phyloP scores from a whole-genome alignment of 2,888 invertebrate species.

The Actias luna region DNA sequence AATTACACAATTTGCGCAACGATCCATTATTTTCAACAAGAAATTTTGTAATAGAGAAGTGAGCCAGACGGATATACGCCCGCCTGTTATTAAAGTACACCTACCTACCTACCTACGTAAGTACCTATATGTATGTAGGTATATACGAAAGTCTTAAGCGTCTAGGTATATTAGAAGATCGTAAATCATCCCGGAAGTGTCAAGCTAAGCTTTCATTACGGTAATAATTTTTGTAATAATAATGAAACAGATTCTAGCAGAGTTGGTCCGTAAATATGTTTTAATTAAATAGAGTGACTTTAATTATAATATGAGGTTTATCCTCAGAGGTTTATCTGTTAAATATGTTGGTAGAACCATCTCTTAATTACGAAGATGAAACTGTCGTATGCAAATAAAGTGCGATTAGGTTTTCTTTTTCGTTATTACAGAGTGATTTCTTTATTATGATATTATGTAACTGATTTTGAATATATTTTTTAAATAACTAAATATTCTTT shows the following conservation, averaged over 20 bases:
- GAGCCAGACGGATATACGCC: slow-evolving; percentile 6
- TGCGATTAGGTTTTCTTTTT: not conserved
- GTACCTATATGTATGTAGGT: not conserved
- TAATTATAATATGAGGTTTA: slow-evolving; percentile 4
- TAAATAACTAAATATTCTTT: too few species aligned
- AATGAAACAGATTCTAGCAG: slow-evolving; percentile 18
- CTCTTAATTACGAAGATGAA: slow-evolving; percentile 5
- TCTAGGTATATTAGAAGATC: not conserved
- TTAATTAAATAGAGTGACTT: slow-evolving; percentile 19
- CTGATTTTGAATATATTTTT: too few species aligned
- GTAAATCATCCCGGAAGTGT: slow-evolving; percentile 16
- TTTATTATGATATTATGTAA: not conserved
- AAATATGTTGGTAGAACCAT: not conserved
- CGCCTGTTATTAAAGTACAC: slow-evolving; percentile 2
- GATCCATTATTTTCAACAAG: slow-evolving; percentile 11
- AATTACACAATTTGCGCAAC: slow-evolving; percentile 9
- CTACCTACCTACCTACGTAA: slow-evolving; percentile 2
- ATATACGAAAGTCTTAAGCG: slow-evolving; percentile 7
- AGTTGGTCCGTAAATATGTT: slow-evolving; percentile 16
- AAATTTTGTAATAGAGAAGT: slow-evolving; percentile 10
- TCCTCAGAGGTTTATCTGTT: not conserved
- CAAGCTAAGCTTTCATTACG: slow-evolving; percentile 16
- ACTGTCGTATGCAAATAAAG: slow-evolving; percentile 1
- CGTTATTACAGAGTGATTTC: not conserved
- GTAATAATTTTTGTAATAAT: slow-evolving; percentile 19